Evolutionary conservation across 2,888 invertebrate species (phyloP).

Genomic region (Caenorhabditis plicata): DNA sequence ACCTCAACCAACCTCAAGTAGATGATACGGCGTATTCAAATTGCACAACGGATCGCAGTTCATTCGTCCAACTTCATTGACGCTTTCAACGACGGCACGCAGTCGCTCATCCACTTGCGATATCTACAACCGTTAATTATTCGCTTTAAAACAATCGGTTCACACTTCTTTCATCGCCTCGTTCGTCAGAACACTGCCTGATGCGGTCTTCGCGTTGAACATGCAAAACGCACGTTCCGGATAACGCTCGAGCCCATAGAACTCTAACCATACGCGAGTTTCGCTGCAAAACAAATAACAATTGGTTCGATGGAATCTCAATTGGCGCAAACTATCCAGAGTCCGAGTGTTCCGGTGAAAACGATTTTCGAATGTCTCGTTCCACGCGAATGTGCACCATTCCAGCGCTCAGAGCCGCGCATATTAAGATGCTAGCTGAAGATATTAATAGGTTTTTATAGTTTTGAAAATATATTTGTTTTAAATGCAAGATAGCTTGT

Average conservation of each 20-base stretch:
- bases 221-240: conserved; percentile 57
- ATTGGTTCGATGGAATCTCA: background rate
- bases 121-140: conserved; percentile 18
- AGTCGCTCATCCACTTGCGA: conserved; percentile 32
- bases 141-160: background rate
- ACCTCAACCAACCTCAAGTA: conserved; percentile 46
- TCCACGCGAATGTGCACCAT: conserved; percentile 52
- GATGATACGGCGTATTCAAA: conserved; percentile 57
- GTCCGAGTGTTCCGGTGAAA: conserved; percentile 57
- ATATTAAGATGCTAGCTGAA: conserved; percentile 39
- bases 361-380: conserved; percentile 57
- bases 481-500: no score
- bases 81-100: conserved; percentile 11
- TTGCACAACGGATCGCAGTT: conserved; percentile 58
- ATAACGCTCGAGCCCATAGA: conserved; percentile 47
- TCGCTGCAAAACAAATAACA: conserved; percentile 41
- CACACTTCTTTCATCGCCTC: conserved; percentile 32
- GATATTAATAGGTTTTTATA: no score
- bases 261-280: conserved; percentile 50
- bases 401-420: conserved; percentile 29
- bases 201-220: no score
- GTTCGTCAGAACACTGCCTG: conserved; percentile 43
- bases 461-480: no score
- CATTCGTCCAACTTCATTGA: conserved; percentile 33
- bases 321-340: conserved; percentile 46